Evolutionary conservation across 2,888 invertebrate species (phyloP), one percentile per base, ranked within the genome.

Genomic region (Mythimna lalbum): DNA sequence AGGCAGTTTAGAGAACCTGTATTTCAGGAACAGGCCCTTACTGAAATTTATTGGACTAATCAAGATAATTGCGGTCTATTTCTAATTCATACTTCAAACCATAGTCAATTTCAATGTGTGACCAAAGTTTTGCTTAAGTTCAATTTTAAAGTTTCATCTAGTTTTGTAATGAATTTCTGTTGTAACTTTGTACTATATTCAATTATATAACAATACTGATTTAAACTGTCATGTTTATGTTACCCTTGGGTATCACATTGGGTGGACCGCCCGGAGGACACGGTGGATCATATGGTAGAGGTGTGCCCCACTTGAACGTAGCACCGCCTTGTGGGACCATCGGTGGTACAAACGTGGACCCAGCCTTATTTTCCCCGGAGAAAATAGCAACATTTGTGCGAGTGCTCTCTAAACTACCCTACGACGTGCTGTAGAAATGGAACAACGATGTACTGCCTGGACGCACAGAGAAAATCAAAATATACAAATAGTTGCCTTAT

Each of bases 341-440:
- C n/a, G n/a, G n/a, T n/a, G n/a, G n/a, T 1, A 88, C 88, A 19
- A 87, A 88, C 49, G 84, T 89, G 1, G 74, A 82, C 14, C 87
- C 91, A 14, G 81, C 87, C 1, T 47, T 86, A 1, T 80, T 95
- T 69, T 88, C 92, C 12, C 68, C 85, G 2, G 83, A 90, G 47
- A 88, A 75, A 64, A 85, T 90, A 10, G 73, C 89, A 53, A 76
- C 84, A 1, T 80, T 95, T 4, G 55, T 90, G 0, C 82, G 87
- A 31, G 92, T 90, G 2, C 91, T 95, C 59, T 89, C 91, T 0
- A 81, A 87, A 50, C 69, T 95, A 43, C 90, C 92, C 2, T 93
- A 93, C 68, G 87, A 91, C 50, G 89, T 95, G n/a, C 67, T 95
- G 4, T 92, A 91, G 92, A 95, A 94, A 78, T 93, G 91, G 91